Base-by-base conservation (phyloP, 2,888 invertebrate species). In the Corbicula japonica region DNA sequence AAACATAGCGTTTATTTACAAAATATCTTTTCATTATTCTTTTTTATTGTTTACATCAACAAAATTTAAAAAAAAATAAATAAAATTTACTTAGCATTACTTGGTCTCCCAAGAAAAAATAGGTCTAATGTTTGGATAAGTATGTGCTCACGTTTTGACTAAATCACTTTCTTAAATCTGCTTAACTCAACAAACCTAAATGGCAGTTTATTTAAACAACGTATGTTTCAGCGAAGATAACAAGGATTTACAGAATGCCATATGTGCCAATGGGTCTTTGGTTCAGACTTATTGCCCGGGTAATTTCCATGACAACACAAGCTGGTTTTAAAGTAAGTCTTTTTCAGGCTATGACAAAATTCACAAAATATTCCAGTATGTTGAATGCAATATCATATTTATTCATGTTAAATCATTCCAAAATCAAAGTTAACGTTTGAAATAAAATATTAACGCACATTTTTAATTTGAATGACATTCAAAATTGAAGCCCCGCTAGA, bases 181-280 rank as follows among this genome's bases (percentile, higher is more conserved):
- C n/a, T n/a, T n/a, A n/a, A n/a, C n/a, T n/a, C n/a, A n/a, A n/a
- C n/a, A n/a, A n/a, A n/a, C n/a, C n/a, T n/a, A n/a, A n/a, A n/a
- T 5, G n/a, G 18, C 3, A 6, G 32, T 35, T 18, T 34, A 35
- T 48, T 48, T 12, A 18, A 8, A 54, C 28, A 30, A 15, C 8
- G 28, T 58, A n/a, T n/a, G 41, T 70, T 83, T 78, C 83, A 90
- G 90, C 85, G 12, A 86, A 85, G 48, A 88, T 89, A 18, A 70
- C 76, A n/a, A 80, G 92, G 18, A 84, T 86, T 26, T 92, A 92
- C 77, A 73, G 78, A 21, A 88, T 92, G 89, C 89, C 90, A 0
- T 89, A 88, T 65, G 85, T 89, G 23, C 92, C 92, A 4, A 88
- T 91, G 58, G 92, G 92, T n/a, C 86, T 92, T 73, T 91, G 92